phyloP scores from a whole-genome alignment of 2,888 invertebrate genomes.

The Drosophila macrospina region DNA sequence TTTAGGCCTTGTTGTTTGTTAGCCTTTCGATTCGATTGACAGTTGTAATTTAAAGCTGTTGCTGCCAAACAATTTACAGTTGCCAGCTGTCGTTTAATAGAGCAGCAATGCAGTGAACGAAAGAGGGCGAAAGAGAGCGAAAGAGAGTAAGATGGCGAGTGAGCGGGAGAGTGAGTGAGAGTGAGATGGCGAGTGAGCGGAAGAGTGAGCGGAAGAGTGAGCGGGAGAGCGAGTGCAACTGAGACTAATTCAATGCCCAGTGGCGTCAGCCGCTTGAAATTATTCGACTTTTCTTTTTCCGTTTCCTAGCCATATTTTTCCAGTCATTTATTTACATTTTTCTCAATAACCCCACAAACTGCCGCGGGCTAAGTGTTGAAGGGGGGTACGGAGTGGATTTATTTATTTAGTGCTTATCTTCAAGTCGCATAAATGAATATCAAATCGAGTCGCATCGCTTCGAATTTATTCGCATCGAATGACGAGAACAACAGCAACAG shows the following conservation, averaged over 20 bases:
- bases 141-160: not conserved
- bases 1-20: conserved; percentile 37
- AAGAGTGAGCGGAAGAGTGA: not conserved
- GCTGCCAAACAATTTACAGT: conserved; percentile 60
- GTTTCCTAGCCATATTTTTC: conserved; percentile 68
- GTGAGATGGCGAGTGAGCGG: not conserved
- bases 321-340: conserved; percentile 79
- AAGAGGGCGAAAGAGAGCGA: not conserved
- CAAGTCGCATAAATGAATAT: conserved; percentile 77
- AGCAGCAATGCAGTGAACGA: not conserved
- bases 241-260: conserved; percentile 22
- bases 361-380: not conserved
- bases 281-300: conserved; percentile 6
- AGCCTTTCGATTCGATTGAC: conserved; percentile 66
- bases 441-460: conserved; percentile 65
- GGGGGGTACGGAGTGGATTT: conserved; percentile 48
- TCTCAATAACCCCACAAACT: conserved; percentile 5
- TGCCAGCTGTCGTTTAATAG: conserved; percentile 21
- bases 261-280: not conserved
- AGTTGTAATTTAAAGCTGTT: conserved; percentile 65
- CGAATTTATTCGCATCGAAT: conserved; percentile 69
- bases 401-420: conserved; percentile 81
- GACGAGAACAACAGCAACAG: conserved; percentile 28
- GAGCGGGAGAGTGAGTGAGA: not conserved
- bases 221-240: not conserved